Percentiles rank a stretch among this genome's conserved stretches.
Evolutionary conservation across 2,797 vertebrate genomes (phyloP).

Genomic region (Lerista edwardsae): DNA sequence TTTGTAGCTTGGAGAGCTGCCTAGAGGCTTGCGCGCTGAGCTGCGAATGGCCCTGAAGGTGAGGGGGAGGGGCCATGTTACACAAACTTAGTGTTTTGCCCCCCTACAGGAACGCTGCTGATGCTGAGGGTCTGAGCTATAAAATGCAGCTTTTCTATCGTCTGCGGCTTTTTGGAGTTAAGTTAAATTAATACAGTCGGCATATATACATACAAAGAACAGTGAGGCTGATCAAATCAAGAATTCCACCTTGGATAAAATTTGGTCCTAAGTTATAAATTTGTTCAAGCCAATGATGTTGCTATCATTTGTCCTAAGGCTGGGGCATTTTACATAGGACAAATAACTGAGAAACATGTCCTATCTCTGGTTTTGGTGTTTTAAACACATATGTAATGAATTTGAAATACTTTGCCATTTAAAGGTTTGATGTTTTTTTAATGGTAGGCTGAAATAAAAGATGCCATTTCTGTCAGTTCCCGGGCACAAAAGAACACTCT

Average conservation of each 20-base stretch:
- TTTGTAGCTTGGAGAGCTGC: too few species aligned
- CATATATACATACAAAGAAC: constrained; percentile 2
- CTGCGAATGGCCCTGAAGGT: too few species aligned
- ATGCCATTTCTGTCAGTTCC: background rate
- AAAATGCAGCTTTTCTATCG: constrained; percentile 29
- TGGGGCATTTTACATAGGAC: background rate
- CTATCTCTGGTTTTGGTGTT: background rate
- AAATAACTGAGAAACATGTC: too few species aligned
- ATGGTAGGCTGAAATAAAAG: background rate
- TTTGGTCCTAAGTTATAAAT: background rate
- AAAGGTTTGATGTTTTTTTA: background rate
- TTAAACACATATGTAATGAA: background rate
- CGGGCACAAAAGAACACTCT: background rate
- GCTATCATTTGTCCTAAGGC: background rate
- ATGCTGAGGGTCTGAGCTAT: background rate
- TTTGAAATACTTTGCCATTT: background rate
- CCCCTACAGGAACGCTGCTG: too few species aligned
- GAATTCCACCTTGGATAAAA: background rate
- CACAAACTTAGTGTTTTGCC: too few species aligned
- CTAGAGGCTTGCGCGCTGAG: too few species aligned
- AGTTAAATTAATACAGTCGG: background rate
- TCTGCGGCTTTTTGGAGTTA: constrained; percentile 19
- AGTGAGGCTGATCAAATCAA: constrained; percentile 37
- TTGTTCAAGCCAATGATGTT: background rate
- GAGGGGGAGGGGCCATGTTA: too few species aligned